A percentile compares a stretch with the other conserved stretches of the same genome.
phyloP scores from a whole-genome alignment of 2,113 vertebrate genomes.

The Cisticola juncidis region DNA sequence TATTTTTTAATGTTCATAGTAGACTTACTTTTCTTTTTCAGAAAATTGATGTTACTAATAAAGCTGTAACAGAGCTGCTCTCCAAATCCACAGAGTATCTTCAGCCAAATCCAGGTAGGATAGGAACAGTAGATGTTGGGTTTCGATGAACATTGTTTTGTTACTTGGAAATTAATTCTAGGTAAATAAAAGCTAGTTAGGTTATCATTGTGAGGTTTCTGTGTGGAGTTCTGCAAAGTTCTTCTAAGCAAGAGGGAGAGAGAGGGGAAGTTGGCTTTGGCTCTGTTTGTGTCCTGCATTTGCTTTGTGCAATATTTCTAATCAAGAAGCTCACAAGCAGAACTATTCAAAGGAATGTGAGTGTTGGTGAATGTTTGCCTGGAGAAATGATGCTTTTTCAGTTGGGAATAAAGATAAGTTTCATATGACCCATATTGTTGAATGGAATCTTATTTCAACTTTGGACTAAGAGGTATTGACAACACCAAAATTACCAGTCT shows the following conservation, averaged over 20 bases:
- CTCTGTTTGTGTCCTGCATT: background rate
- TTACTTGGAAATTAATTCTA: background rate
- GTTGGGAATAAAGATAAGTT: background rate
- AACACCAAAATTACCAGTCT: background rate
- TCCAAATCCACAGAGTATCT: conserved; percentile 93
- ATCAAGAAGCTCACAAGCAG: background rate
- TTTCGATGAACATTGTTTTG: background rate
- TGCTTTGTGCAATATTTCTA: background rate
- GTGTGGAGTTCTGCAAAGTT: background rate
- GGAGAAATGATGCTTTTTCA: background rate
- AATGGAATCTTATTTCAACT: background rate
- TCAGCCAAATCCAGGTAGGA: conserved; percentile 93
- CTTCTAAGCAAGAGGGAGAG: background rate
- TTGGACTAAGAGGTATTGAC: background rate
- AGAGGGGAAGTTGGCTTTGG: background rate
- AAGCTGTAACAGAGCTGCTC: conserved; percentile 88
- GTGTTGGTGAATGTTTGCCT: background rate
- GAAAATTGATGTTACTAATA: conserved; percentile 96
- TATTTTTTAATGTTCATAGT: background rate
- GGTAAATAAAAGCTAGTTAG: background rate
- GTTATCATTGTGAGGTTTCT: background rate
- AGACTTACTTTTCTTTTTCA: conserved; percentile 55
- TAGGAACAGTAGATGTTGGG: background rate
- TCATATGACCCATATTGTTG: background rate
- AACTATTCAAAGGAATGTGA: background rate